These are phyloP conservation scores for Rhagoletis pomonella DNA, from an alignment of 1,140 invertebrate genomes.

Conservation along the genomic window DNA sequence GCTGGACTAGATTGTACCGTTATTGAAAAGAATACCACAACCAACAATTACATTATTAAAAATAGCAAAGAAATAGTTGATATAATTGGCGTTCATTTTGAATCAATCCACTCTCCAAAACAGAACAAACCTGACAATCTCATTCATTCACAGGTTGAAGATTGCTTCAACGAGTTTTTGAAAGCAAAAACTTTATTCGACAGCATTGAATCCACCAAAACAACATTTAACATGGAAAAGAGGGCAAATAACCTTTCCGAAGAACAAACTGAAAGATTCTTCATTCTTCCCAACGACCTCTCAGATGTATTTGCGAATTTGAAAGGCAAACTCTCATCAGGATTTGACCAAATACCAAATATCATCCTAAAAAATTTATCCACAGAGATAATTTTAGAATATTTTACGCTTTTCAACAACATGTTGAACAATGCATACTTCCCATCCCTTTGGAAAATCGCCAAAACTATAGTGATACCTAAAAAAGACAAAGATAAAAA, in stretches of 20 bases:
- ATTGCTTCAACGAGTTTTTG: conserved; percentile 42
- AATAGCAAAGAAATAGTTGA: conserved; percentile 1
- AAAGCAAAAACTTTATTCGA: conserved; percentile 9
- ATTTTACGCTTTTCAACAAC: conserved; percentile 29
- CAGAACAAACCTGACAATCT: not conserved
- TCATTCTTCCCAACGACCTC: not conserved
- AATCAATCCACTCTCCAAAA: conserved; percentile 6
- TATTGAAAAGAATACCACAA: not conserved
- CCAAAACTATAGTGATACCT: conserved; percentile 13
- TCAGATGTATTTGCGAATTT: conserved; percentile 17
- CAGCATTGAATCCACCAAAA: not conserved
- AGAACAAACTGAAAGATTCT: not conserved
- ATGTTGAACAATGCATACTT: conserved; percentile 35
- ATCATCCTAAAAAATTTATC: conserved; percentile 10
- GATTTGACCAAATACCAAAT: conserved; percentile 26
- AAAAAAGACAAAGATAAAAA: conserved; percentile 37
- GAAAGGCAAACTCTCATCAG: conserved; percentile 7
- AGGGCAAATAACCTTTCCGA: not conserved
- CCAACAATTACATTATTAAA: not conserved
- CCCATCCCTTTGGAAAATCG: not conserved
- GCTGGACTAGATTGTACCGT: not conserved
- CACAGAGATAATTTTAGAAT: not conserved
- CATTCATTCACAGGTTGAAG: not conserved
- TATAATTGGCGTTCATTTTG: not conserved
- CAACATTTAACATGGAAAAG: not conserved